Evolutionary conservation across 2,888 invertebrate species (phyloP).

Genomic region (Hermaeophaga mercurialis): DNA sequence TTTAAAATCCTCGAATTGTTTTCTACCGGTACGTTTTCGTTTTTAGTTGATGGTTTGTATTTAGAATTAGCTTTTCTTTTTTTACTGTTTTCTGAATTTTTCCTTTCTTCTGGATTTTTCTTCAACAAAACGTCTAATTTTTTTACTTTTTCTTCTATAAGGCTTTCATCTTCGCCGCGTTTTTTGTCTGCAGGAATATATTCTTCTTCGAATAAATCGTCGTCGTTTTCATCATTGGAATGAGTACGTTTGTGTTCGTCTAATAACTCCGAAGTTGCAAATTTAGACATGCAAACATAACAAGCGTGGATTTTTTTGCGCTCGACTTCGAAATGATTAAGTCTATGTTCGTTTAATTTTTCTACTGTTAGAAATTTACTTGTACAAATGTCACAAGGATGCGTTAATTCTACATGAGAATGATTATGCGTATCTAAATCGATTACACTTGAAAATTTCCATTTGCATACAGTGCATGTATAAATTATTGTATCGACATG

Average conservation of each 20-base stretch:
- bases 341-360: not conserved
- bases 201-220: slow-evolving; percentile 31
- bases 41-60: not conserved
- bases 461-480: slow-evolving; percentile 15
- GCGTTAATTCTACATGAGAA: not conserved
- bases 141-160: slow-evolving; percentile 22
- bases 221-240: slow-evolving; percentile 18
- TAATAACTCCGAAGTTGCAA: slow-evolving; percentile 17
- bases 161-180: not conserved
- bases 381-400: not conserved
- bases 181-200: not conserved
- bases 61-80: not conserved
- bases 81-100: slow-evolving; percentile 1
- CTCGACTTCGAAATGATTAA: slow-evolving; percentile 10
- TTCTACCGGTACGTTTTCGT: not conserved
- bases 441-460: slow-evolving; percentile 6
- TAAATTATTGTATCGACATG: not conserved
- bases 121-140: slow-evolving; percentile 6
- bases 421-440: slow-evolving; percentile 12
- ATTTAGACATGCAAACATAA: slow-evolving; percentile 35
- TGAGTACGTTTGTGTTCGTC: slow-evolving; percentile 26
- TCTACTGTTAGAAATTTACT: not conserved
- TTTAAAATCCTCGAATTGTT: no score
- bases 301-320: slow-evolving; percentile 31
- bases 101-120: slow-evolving; percentile 6